Conservation (phyloP, 2,888 invertebrate genomes). For the Drosophila greeni region DNA sequence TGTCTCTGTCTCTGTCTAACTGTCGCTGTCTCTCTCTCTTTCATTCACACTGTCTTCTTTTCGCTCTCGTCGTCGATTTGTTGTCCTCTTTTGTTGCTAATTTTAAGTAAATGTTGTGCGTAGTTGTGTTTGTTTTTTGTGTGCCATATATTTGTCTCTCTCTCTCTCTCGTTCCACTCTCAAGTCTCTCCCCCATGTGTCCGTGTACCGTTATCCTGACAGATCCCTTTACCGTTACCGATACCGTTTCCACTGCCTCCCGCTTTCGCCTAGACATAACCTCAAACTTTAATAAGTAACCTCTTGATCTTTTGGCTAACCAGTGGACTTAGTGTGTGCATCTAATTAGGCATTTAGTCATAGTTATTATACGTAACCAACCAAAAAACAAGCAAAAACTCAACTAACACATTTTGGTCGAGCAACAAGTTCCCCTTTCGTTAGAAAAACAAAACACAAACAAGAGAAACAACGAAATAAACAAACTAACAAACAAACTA, state of each 20-base stretch:
- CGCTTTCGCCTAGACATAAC: constrained; percentile 28
- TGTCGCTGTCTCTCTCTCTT: constrained; percentile 29
- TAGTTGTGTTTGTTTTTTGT: constrained; percentile 26
- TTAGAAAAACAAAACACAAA: constrained; percentile 19
- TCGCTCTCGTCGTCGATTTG: constrained; percentile 36
- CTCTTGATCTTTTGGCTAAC: constrained; percentile 18
- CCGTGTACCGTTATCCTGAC: constrained; percentile 8
- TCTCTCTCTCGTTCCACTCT: not conserved
- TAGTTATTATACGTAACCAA: constrained; percentile 29
- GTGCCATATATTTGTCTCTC: constrained; percentile 11
- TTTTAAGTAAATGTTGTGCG: constrained; percentile 29
- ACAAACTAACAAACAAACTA: constrained; percentile 23
- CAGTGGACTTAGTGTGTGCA: constrained; percentile 38
- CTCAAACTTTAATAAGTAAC: constrained; percentile 13
- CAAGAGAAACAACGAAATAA: constrained; percentile 16
- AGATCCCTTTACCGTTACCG: not conserved
- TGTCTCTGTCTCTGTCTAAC: constrained; percentile 17
- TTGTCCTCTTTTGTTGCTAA: constrained; percentile 22
- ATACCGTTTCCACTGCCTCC: not conserved
- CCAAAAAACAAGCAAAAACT: constrained; percentile 15
- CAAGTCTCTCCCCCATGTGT: constrained; percentile 2
- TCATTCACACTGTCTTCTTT: constrained; percentile 18
- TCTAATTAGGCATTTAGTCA: constrained; percentile 35
- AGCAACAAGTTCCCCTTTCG: constrained; percentile 20
- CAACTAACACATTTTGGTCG: constrained; percentile 27